These are phyloP conservation scores for Epinotia demarniana DNA, from an alignment of 2,888 invertebrate genomes.

Conservation along the genomic window DNA sequence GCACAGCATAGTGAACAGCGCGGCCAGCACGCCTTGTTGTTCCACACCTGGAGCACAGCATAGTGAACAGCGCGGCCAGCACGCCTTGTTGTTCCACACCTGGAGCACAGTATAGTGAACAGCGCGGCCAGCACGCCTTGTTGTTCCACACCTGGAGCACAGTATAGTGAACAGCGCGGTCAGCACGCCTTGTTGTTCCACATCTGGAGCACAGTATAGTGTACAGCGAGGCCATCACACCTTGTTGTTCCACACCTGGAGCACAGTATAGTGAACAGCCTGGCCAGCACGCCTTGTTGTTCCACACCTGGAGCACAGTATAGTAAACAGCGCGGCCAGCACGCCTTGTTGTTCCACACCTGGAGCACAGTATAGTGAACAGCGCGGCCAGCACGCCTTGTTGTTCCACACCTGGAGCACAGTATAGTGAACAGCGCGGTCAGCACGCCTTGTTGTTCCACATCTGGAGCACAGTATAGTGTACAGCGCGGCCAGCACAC, in stretches of 20 bases:
- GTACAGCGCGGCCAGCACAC: slow-evolving; percentile 70
- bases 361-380: background rate
- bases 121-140: slow-evolving; percentile 15
- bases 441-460: slow-evolving; percentile 86
- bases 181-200: slow-evolving; percentile 6
- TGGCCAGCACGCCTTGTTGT: slow-evolving; percentile 86
- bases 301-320: no score
- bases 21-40: slow-evolving; percentile 12
- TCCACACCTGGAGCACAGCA: slow-evolving; percentile 14
- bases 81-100: slow-evolving; percentile 28
- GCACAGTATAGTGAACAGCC: background rate
- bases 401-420: slow-evolving; percentile 73
- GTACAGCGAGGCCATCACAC: slow-evolving; percentile 35
- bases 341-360: slow-evolving; percentile 86
- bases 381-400: slow-evolving; percentile 79
- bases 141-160: slow-evolving; percentile 20
- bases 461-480: no score
- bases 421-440: slow-evolving; percentile 21
- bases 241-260: slow-evolving; percentile 23
- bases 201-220: slow-evolving; percentile 19
- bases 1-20: slow-evolving; percentile 20
- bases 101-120: slow-evolving; percentile 13
- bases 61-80: slow-evolving; percentile 29
- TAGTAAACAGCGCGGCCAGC: slow-evolving; percentile 36
- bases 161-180: slow-evolving; percentile 24